phyloP scores from a whole-genome alignment of 2,113 vertebrate genomes.

The Pituophis catenifer region DNA sequence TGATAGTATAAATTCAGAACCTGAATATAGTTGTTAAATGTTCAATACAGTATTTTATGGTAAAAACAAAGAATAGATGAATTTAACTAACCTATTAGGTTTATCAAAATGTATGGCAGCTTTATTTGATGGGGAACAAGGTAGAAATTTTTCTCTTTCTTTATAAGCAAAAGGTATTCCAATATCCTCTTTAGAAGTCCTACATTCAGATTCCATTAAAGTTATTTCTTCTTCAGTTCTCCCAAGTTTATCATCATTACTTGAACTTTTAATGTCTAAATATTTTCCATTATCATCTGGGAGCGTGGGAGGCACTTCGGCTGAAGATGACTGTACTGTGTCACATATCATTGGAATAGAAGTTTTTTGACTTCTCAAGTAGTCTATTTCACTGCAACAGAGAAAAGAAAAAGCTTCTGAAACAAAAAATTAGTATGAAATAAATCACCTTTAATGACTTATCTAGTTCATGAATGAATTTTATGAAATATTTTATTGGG shows the following conservation, averaged over 20 bases:
- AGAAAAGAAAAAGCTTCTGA: conserved; percentile 1
- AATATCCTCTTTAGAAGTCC: conserved; percentile 64
- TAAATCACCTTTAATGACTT: background rate
- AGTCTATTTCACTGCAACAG: conserved; percentile 86
- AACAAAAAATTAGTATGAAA: background rate
- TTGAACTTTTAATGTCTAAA: conserved; percentile 77
- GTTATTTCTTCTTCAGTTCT: conserved; percentile 63
- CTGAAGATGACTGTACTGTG: conserved; percentile 63
- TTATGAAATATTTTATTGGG: background rate
- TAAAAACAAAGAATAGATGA: background rate
- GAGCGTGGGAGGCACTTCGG: conserved; percentile 67
- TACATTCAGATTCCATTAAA: conserved; percentile 63
- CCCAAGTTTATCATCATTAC: conserved; percentile 61
- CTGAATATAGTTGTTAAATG: background rate
- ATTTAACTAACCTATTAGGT: conserved; percentile 89
- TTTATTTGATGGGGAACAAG: conserved; percentile 65
- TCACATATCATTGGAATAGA: conserved; percentile 67
- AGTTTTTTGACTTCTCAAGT: conserved; percentile 81
- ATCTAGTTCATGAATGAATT: background rate
- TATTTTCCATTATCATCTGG: conserved; percentile 82
- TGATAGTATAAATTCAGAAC: background rate
- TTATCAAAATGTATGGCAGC: conserved; percentile 83
- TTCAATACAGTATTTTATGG: background rate
- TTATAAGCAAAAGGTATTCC: conserved; percentile 62
- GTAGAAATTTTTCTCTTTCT: conserved; percentile 70